A percentile compares a stretch with the other conserved stretches of the same genome.
These are phyloP conservation scores for Toxostoma redivivum DNA, from an alignment of 2,113 vertebrate species.

Conservation along the genomic window DNA sequence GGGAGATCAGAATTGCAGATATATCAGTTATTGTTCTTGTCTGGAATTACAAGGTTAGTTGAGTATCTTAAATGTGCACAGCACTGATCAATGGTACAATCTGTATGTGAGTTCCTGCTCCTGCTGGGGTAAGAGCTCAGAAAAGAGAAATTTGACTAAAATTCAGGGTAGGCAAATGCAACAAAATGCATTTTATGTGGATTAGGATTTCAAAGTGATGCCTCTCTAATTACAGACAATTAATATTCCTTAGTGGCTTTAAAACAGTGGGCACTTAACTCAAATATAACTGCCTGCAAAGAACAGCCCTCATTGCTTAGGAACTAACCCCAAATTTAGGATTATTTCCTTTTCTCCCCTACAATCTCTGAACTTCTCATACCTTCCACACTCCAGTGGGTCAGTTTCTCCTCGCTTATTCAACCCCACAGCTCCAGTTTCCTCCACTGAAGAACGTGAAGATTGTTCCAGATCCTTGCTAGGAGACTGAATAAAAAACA, in stretches of 20 bases:
- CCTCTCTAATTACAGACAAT: neutral
- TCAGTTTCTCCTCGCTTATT: slow-evolving; percentile 18
- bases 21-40: neutral
- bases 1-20: neutral
- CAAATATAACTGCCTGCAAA: neutral
- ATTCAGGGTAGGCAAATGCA: neutral
- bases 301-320: neutral
- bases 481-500: slow-evolving; percentile 35
- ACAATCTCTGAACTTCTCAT: neutral
- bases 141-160: neutral
- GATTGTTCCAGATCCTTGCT: slow-evolving; percentile 39
- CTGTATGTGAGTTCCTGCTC: neutral
- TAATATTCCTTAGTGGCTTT: neutral
- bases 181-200: neutral
- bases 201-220: neutral
- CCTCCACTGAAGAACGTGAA: neutral
- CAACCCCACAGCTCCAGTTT: neutral
- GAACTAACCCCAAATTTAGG: neutral
- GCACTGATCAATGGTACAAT: neutral
- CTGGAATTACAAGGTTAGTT: neutral
- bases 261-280: neutral
- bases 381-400: neutral
- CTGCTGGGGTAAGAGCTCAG: neutral
- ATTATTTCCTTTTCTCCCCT: neutral
- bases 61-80: neutral